phyloP scores from a whole-genome alignment of 2,113 vertebrate genomes.

The Sinosuthora webbiana region DNA sequence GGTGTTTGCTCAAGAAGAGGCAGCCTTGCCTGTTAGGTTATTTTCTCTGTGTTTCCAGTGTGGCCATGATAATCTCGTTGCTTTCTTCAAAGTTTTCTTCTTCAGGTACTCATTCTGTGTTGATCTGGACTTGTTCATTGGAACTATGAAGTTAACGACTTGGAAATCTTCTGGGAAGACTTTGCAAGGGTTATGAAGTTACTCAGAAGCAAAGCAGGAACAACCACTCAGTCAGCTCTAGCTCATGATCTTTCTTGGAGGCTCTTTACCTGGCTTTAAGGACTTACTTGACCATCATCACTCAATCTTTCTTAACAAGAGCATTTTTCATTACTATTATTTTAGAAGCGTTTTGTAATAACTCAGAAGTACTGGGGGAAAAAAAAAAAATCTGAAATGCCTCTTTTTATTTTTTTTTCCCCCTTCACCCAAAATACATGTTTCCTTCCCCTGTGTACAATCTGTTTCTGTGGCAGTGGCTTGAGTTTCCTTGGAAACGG shows the following conservation, averaged over 20 bases:
- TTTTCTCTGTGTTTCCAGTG: neutral
- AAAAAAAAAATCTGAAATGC: conserved; percentile 8
- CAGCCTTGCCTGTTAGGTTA: neutral
- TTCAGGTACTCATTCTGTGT: neutral
- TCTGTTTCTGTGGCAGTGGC: conserved; percentile 64
- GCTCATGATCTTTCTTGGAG: neutral
- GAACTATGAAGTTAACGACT: neutral
- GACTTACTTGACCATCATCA: conserved; percentile 38
- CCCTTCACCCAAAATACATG: conserved; percentile 34
- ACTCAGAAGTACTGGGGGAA: neutral
- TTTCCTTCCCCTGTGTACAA: conserved; percentile 62
- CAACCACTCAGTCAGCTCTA: neutral
- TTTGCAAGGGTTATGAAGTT: neutral
- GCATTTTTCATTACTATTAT: conserved; percentile 56
- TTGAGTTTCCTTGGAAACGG: conserved; percentile 68
- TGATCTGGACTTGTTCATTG: neutral
- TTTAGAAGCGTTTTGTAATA: conserved; percentile 39
- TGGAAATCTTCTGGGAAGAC: neutral
- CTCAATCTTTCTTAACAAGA: conserved; percentile 57
- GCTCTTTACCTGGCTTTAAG: conserved; percentile 13
- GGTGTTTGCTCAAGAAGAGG: neutral
- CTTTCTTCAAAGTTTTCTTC: neutral
- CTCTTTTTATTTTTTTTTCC: neutral
- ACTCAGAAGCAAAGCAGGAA: neutral
- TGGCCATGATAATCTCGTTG: neutral